Evolutionary conservation across 2,797 vertebrate species (phyloP), one percentile per base, ranked within the genome.

Genomic region (Hemibagrus guttatus): DNA sequence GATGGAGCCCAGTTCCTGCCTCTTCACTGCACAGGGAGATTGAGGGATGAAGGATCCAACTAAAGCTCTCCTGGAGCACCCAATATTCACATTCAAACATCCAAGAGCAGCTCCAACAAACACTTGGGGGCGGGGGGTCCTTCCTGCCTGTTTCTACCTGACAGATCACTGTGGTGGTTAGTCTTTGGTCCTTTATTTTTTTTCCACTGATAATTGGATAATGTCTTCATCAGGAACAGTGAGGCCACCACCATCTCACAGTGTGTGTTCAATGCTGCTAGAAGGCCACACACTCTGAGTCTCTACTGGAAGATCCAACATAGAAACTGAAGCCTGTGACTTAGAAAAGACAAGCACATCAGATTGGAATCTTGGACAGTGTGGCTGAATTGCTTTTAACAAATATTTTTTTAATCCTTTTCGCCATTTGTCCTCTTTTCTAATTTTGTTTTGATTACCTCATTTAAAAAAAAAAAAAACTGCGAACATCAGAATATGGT

Each of bases 311-410:
- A 75, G 61, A 78, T 82, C 52, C 83, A 68, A 72, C 61, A 56
- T 76, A 84, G 68, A 90, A 61, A 81, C 42, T 63, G 83, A 68
- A 81, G 75, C 88, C 85, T 68, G 78, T 59, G 79, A 86, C 83
- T 71, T 84, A 83, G 87, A 80, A 90, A 88, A 90, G 88, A 88
- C 84, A 86, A 87, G 85, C 87, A 87, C 86, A 87, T 80, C 87
- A 74, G 87, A 87, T 84, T 86, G 87, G 87, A 88, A 88, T 90
- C 81, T 87, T 87, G 87, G 85, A 88, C 87, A 80, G 63, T 76
- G 68, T 83, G 84, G 84, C 82, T 64, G 61, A 81, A 54, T 88
- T 84, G 80, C 66, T 81, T 88, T 88, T 74, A 87, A 85, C 86
- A 81, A 86, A 89, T 89, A 83, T 88, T 86, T 85, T 88, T 87